Base-by-base conservation (phyloP, 2,888 invertebrate species). In the Nebria salina region DNA sequence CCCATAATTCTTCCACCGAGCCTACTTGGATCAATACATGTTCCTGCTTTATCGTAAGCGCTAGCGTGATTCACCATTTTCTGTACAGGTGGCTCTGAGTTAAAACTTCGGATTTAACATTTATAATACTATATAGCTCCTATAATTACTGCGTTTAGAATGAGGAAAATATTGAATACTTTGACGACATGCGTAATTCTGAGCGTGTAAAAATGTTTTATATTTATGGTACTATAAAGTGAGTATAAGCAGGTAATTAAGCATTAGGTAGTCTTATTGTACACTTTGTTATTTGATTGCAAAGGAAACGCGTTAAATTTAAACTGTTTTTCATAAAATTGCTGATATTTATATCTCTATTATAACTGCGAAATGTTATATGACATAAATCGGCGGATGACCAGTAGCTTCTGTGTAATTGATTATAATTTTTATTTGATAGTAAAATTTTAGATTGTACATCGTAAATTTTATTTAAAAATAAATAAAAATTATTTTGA, bases 201-300 rank as follows among this genome's bases (percentile, higher is more conserved):
- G 74, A 74, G 41, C 42, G 75, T 79, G 68, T 74, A 66, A 79
- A 79, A 77, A 68, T 79, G 68, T 42, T 78, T 78, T 78, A 79
- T 79, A 79, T 79, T 79, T 79, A 79, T 74, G 79, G 74, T 66
- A 68, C 42, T 26, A 68, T 25, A 74, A 74, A 66, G 41, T 74
- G 74, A 79, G 25, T 74, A 66, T 79, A 79, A 79, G 79, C 72
- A 77, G 72, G 77, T 77, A 77, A 77, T 77, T 77, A 77, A 77
- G 65, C 42, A 26, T n/a, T n/a, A 13, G 13, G 65, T 78, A 65
- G 65, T 74, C 15, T 26, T 73, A 15, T 15, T 78, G 74, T 79
- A 66, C 66, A 74, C 74, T 79, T 65, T 79, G 79, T 75, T 68
- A 79, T 74, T 79, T 79, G 74, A 75, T 79, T 74, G 75, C 64